Base-by-base conservation (phyloP, 2,113 vertebrate species). In the Laticauda colubrina region DNA sequence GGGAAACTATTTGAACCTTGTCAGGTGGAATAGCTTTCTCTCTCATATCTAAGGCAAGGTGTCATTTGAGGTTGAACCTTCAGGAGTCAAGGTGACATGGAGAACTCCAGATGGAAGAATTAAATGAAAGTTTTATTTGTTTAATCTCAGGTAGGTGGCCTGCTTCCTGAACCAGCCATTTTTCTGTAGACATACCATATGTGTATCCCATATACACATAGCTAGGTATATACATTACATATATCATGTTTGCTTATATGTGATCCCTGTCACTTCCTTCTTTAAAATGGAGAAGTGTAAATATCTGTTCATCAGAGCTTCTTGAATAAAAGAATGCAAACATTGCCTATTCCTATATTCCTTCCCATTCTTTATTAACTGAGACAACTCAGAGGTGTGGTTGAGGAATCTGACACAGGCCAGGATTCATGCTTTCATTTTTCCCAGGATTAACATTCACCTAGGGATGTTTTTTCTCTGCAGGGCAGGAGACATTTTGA, bases 381-480 rank as follows among this genome's bases (percentile, higher is more conserved):
- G 39, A 85, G 43, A 48, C 2, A 56, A 45, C 8, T 91, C 10
- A 81, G 59, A 88, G 26, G 9, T n/a, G 23, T 3, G 23, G 23
- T 21, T 53, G n/a, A 4, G 3, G 20, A 59, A 39, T 81, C 34
- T 75, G 20, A 75, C 48, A 1, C 0, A 61, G 54, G 18, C 11
- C 15, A 85, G 92, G 8, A 23, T 34, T 3, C 1, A 29, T 0
- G 26, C 10, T 89, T 3, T 21, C 0, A 34, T 23, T 64, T 86
- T 86, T 29, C 29, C 85, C 23, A 34, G 91, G 21, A n/a, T 29
- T 89, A 24, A 53, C 21, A 12, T 90, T 75, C 93, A 95, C 90
- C n/a, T 64, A 91, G 0, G 0, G 14, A 94, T 55, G 3, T 87
- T 89, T 94, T 93, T 94, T 85, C 89, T 18, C 93, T 94, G 48